Base-by-base conservation (phyloP, 2,888 invertebrate genomes). In the Molanna angustata region DNA sequence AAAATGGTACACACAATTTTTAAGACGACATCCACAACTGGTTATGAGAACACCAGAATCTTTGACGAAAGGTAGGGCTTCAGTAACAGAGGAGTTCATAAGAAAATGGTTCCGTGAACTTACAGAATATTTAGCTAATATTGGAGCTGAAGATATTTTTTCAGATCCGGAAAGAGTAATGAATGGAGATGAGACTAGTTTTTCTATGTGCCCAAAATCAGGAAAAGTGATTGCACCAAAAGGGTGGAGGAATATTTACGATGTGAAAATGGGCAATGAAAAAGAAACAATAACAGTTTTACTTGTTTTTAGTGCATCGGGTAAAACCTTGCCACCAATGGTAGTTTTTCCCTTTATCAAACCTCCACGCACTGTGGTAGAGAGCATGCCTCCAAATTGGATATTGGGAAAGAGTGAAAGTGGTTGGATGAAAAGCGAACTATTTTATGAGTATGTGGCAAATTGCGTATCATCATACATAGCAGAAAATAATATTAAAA, bases 21-120 rank as follows among this genome's bases (percentile, higher is more conserved):
- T n/a, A n/a, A n/a, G n/a, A n/a, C n/a, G n/a, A n/a, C n/a, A n/a
- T n/a, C n/a, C n/a, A n/a, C n/a, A n/a, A n/a, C n/a, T n/a, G n/a
- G n/a, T n/a, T n/a, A n/a, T n/a, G n/a, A n/a, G n/a, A n/a, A n/a
- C n/a, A n/a, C n/a, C n/a, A n/a, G n/a, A n/a, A n/a, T n/a, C n/a
- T n/a, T n/a, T n/a, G n/a, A n/a, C n/a, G n/a, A n/a, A n/a, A n/a
- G n/a, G n/a, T n/a, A n/a, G n/a, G n/a, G n/a, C n/a, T n/a, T n/a
- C n/a, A n/a, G n/a, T n/a, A n/a, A n/a, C n/a, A n/a, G n/a, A n/a
- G n/a, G n/a, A n/a, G n/a, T n/a, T n/a, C n/a, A n/a, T 35, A 6
- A 35, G 35, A 35, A 35, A 35, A 11, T 35, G 35, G 35, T 35
- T 35, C 14, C 9, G 14, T 13, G 35, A 35, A 35, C 13, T 35